A percentile compares a stretch with the other conserved stretches of the same genome.
phyloP scores from a whole-genome alignment of 2,888 invertebrate species.

The Lacanobia oleracea region DNA sequence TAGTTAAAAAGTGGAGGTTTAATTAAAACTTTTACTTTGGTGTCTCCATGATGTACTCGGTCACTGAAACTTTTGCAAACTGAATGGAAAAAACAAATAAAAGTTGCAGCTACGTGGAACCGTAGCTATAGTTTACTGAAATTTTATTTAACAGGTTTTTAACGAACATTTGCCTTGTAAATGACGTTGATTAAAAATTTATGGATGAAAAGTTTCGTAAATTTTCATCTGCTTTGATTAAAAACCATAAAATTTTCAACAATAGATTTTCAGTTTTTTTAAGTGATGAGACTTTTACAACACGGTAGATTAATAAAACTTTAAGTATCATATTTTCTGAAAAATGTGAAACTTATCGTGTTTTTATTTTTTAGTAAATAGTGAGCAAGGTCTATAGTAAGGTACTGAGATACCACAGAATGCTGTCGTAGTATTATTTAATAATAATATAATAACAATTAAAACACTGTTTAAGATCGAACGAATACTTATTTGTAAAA shows the following conservation, averaged over 20 bases:
- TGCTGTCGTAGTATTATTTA: no score
- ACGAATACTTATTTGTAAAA: no score
- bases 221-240: not conserved
- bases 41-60: slow-evolving; percentile 50
- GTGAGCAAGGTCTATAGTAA: no score
- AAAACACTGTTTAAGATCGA: no score
- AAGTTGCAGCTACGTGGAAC: slow-evolving; percentile 34
- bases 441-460: no score
- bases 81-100: slow-evolving; percentile 42
- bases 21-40: slow-evolving; percentile 62
- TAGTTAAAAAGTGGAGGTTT: slow-evolving; percentile 47
- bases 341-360: no score
- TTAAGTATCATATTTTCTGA: no score
- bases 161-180: slow-evolving; percentile 5
- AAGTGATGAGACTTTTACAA: not conserved
- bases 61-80: slow-evolving; percentile 29
- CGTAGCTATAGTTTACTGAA: slow-evolving; percentile 8
- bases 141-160: not conserved
- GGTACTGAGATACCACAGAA: no score
- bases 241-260: not conserved
- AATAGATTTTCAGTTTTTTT: not conserved
- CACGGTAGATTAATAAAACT: not conserved
- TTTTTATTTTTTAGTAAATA: no score
- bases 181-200: slow-evolving; percentile 25
- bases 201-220: not conserved